phyloP scores from a whole-genome alignment of 2,888 invertebrate genomes.

The Abrostola triplasia region DNA sequence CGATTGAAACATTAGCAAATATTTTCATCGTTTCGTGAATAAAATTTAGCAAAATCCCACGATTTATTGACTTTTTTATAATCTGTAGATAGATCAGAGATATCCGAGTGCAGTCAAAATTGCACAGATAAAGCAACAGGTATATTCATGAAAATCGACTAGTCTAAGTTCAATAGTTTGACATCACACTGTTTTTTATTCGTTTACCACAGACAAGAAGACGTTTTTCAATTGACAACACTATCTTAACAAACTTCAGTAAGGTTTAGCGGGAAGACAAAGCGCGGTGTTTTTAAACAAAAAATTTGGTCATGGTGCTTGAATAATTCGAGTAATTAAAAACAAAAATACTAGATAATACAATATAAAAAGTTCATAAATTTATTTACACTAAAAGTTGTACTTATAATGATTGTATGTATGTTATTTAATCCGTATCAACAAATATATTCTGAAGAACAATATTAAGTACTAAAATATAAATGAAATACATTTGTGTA shows the following conservation, averaged over 20 bases:
- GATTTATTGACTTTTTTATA: slow-evolving; percentile 29
- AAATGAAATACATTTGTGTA: no score
- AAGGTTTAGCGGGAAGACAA: slow-evolving; percentile 32
- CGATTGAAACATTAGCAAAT: slow-evolving; percentile 11
- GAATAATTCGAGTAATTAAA: not conserved
- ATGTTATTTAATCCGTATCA: no score
- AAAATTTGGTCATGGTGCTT: not conserved
- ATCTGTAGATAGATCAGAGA: slow-evolving; percentile 24
- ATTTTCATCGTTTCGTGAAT: slow-evolving; percentile 24
- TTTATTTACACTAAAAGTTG: not conserved
- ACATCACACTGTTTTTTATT: no score
- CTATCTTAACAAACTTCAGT: slow-evolving; percentile 7
- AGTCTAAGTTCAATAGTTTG: not conserved
- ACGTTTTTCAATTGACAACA: not conserved
- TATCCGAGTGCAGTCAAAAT: slow-evolving; percentile 18
- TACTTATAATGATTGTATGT: no score
- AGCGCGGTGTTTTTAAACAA: slow-evolving; percentile 25
- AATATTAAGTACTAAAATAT: no score
- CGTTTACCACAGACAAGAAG: not conserved
- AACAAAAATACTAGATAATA: not conserved
- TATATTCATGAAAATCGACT: not conserved
- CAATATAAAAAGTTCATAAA: not conserved
- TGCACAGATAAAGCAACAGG: slow-evolving; percentile 22
- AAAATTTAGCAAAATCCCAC: slow-evolving; percentile 1
- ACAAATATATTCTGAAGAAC: no score